Base-by-base conservation (phyloP, 2,113 vertebrate genomes). In the Holacanthus passer region DNA sequence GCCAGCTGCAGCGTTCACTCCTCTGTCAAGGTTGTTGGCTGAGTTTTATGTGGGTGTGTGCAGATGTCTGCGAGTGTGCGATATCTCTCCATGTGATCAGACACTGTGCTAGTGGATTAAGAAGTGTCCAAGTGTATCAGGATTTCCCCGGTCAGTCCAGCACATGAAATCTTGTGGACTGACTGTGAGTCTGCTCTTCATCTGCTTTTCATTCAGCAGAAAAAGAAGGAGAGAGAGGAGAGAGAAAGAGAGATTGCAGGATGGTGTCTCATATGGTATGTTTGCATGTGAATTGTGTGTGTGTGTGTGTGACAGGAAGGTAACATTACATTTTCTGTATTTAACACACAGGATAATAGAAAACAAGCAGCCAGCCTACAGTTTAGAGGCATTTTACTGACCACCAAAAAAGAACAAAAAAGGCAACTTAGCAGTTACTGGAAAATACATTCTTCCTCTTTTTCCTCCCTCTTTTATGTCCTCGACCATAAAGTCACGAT, bases 201-300 rank as follows among this genome's bases (percentile, higher is more conserved):
- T 88, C 82, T 92, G 86, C 63, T 87, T 88, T 79, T 66, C 75
- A 90, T 87, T 92, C 69, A 68, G 73, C 77, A 29, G 48, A 72
- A 29, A 59, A 32, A 56, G 43, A 70, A 39, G 1, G 53, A 59
- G 47, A 55, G 6, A 48, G 31, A 68, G 11, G 41, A 66, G 2
- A 39, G 48, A 48, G 12, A 62, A 29, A 32, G 27, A 52, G 7
- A 10, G 50, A 56, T 29, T n/a, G n/a, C 10, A 52, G 55, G 29
- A 60, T 66, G 59, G 60, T 50, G n/a, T 41, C 29, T 73, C 50
- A 22, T 64, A 24, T 55, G 9, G 45, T 58, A 4, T 64, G 48
- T 56, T 24, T 52, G 10, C 24, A 20, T 31, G 3, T 52, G 52
- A 22, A 56, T 37, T 37, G 4, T 37, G 35, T n/a, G n/a, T 67